Percentiles rank a stretch among this genome's conserved stretches.
These are phyloP conservation scores for Phengaris alcon DNA, from an alignment of 2,888 invertebrate genomes.

Conservation along the genomic window DNA sequence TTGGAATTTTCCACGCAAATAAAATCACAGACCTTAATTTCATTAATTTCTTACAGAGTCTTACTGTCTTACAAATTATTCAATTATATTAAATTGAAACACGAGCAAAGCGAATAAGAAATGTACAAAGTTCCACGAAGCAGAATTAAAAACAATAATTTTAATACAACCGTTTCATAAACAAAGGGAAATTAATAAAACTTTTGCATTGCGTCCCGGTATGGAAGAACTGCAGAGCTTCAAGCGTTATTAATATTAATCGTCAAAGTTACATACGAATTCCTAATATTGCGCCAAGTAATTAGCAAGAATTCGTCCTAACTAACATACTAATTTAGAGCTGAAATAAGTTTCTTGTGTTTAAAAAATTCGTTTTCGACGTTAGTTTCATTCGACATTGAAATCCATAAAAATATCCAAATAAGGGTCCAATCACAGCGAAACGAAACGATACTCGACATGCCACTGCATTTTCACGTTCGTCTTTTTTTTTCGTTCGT, in stretches of 20 bases:
- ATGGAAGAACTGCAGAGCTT: slow-evolving; percentile 7
- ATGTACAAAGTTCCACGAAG: slow-evolving; percentile 1
- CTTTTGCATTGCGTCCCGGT: slow-evolving; percentile 13
- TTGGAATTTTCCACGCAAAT: neutral
- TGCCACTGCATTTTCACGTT: too few relatives aligned
- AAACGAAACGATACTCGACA: too few relatives aligned
- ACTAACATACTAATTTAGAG: neutral
- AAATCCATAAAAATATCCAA: too few relatives aligned
- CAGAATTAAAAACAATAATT: slow-evolving; percentile 9
- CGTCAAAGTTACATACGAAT: slow-evolving; percentile 23
- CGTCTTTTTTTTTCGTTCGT: too few relatives aligned
- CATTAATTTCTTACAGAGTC: neutral
- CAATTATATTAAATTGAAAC: neutral
- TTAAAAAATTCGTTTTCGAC: neutral
- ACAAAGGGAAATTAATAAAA: slow-evolving; percentile 17
- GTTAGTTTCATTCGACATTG: too few relatives aligned
- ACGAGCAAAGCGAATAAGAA: neutral
- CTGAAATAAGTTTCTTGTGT: neutral
- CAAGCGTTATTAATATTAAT: slow-evolving; percentile 23
- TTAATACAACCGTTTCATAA: slow-evolving; percentile 8
- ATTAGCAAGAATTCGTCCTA: slow-evolving; percentile 8
- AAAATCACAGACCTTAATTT: neutral
- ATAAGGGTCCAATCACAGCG: too few relatives aligned
- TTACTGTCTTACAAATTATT: neutral
- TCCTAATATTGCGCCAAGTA: slow-evolving; percentile 16